These are phyloP conservation scores for Sarcophilus harrisii DNA, from an alignment of 2,797 vertebrate species.

Conservation along the genomic window DNA sequence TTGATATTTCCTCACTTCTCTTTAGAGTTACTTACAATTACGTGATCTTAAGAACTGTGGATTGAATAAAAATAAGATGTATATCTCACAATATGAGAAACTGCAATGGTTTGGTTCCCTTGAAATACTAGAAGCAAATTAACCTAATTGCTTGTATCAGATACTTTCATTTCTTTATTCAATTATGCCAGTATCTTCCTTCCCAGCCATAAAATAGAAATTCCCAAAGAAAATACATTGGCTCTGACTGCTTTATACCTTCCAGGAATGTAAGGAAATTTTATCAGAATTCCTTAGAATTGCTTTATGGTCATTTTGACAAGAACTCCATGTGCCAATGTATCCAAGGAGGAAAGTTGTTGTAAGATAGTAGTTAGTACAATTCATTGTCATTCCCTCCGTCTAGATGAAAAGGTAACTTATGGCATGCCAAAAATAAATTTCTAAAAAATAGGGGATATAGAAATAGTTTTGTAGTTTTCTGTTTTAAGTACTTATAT, in stretches of 20 bases:
- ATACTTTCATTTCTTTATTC: background rate
- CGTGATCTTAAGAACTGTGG: background rate
- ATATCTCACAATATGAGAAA: background rate
- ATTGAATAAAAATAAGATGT: background rate
- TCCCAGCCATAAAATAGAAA: background rate
- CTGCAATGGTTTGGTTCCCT: background rate
- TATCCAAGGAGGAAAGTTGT: background rate
- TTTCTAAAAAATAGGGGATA: background rate
- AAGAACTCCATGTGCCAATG: background rate
- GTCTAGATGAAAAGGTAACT: background rate
- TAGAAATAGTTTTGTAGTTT: background rate
- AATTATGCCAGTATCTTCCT: background rate
- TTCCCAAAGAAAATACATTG: background rate
- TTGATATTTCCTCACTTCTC: background rate
- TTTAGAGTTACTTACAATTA: background rate
- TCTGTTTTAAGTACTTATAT: background rate
- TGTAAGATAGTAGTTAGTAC: background rate
- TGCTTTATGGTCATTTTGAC: background rate
- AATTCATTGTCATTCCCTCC: background rate
- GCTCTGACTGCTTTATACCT: background rate
- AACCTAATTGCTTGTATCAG: background rate
- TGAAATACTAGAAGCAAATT: background rate
- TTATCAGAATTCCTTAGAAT: background rate
- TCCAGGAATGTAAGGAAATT: background rate
- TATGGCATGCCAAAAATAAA: background rate